These are phyloP conservation scores for Pangasianodon hypophthalmus DNA, from an alignment of 2,113 vertebrate species.

Conservation along the genomic window DNA sequence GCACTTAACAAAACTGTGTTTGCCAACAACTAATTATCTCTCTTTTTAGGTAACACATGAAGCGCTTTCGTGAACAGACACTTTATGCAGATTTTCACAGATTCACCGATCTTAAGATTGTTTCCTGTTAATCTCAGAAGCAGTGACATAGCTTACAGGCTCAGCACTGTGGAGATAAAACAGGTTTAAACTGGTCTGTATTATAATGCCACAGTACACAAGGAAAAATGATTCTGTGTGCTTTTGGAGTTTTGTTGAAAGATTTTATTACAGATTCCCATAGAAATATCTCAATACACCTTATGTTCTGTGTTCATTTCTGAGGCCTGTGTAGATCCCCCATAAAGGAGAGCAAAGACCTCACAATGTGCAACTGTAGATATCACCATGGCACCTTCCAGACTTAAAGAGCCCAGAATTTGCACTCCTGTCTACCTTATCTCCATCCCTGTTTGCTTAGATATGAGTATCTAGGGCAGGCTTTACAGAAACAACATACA, in stretches of 20 bases:
- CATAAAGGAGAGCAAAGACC: conserved; percentile 5
- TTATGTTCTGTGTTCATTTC: conserved; percentile 14
- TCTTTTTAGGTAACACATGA: neutral
- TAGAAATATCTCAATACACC: conserved; percentile 14
- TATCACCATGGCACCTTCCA: neutral
- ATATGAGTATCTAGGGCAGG: neutral
- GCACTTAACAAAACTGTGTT: neutral
- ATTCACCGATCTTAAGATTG: neutral
- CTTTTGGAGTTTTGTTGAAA: neutral
- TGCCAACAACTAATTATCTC: neutral
- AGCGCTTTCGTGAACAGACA: neutral
- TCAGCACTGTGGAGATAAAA: neutral
- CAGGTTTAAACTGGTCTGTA: neutral
- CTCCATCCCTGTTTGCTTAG: conserved; percentile 6
- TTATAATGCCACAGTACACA: neutral
- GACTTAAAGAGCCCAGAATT: neutral
- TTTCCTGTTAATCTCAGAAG: neutral
- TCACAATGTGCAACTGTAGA: conserved; percentile 21
- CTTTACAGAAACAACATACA: neutral
- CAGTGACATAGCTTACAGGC: neutral
- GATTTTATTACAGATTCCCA: conserved; percentile 10
- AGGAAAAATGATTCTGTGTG: neutral
- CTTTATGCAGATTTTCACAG: conserved; percentile 8
- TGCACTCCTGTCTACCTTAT: conserved; percentile 14
- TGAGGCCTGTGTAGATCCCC: neutral